phyloP scores from a whole-genome alignment of 2,888 invertebrate species.

The Pyrrhia umbra region DNA sequence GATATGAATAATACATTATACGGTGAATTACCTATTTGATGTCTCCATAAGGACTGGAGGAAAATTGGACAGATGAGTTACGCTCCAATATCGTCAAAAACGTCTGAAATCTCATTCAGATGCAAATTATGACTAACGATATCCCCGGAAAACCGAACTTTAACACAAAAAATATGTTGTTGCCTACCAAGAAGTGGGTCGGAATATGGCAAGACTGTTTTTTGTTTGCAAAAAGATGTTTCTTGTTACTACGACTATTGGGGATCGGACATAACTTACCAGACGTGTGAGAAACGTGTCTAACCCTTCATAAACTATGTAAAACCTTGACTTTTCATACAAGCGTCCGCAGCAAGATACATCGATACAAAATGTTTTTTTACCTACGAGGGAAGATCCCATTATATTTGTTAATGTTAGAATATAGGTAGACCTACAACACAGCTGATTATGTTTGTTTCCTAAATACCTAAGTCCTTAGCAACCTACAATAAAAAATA shows the following conservation, averaged over 20 bases:
- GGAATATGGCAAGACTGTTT: not conserved
- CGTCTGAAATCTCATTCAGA: conserved; percentile 19
- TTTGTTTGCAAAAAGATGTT: conserved; percentile 4
- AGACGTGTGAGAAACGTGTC: not conserved
- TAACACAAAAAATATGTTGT: conserved; percentile 14
- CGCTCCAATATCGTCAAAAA: conserved; percentile 28
- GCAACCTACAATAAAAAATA: no score
- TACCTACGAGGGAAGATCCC: no score
- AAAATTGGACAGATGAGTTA: conserved; percentile 41
- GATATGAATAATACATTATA: conserved; percentile 20
- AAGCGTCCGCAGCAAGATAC: not conserved
- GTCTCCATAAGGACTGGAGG: conserved; percentile 22
- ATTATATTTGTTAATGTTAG: no score
- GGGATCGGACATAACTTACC: not conserved
- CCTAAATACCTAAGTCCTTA: no score
- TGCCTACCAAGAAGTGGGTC: not conserved
- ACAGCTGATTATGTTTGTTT: no score
- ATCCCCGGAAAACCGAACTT: conserved; percentile 21
- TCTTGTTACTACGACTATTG: not conserved
- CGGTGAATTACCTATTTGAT: conserved; percentile 22
- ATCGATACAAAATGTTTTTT: not conserved
- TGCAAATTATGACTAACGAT: conserved; percentile 41
- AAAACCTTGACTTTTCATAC: conserved; percentile 3
- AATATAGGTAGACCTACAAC: no score
- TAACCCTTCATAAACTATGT: not conserved